phyloP scores from a whole-genome alignment of 1,140 invertebrate species.

The Chionoecetes opilio region DNA sequence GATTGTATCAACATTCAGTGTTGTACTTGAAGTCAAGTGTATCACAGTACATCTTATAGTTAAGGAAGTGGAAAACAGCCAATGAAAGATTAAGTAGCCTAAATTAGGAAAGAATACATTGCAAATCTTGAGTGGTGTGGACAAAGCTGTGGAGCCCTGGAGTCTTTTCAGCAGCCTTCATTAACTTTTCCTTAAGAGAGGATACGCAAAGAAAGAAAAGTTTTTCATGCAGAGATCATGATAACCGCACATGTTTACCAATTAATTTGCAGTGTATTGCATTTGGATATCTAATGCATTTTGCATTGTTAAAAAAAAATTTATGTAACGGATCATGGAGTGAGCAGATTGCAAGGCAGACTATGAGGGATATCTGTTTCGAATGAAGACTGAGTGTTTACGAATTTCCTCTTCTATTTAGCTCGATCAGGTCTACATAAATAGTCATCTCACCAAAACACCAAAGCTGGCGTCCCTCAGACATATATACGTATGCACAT shows the following conservation, averaged over 20 bases:
- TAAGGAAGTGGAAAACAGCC: slow-evolving; percentile 37
- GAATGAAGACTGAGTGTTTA: neutral
- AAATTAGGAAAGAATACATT: slow-evolving; percentile 44
- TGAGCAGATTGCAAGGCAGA: neutral
- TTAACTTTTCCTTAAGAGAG: neutral
- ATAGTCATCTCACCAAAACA: too few species aligned
- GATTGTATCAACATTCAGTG: slow-evolving; percentile 62
- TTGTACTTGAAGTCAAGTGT: slow-evolving; percentile 65
- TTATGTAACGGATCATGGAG: neutral
- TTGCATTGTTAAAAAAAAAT: neutral
- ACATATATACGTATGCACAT: too few species aligned
- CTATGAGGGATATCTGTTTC: neutral
- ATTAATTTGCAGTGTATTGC: too few species aligned
- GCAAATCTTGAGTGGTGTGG: slow-evolving; percentile 38
- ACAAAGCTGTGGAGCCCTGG: neutral
- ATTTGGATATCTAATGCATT: neutral
- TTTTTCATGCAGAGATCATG: too few species aligned
- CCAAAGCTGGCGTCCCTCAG: too few species aligned
- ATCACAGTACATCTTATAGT: slow-evolving; percentile 53
- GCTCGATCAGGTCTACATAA: too few species aligned
- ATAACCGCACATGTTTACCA: too few species aligned
- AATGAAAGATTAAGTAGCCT: slow-evolving; percentile 60
- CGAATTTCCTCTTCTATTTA: neutral
- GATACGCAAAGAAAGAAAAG: neutral
- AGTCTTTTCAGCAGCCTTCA: neutral